Evolutionary conservation across 1,140 invertebrate species (phyloP).

Genomic region (Armadillidium nasatum): DNA sequence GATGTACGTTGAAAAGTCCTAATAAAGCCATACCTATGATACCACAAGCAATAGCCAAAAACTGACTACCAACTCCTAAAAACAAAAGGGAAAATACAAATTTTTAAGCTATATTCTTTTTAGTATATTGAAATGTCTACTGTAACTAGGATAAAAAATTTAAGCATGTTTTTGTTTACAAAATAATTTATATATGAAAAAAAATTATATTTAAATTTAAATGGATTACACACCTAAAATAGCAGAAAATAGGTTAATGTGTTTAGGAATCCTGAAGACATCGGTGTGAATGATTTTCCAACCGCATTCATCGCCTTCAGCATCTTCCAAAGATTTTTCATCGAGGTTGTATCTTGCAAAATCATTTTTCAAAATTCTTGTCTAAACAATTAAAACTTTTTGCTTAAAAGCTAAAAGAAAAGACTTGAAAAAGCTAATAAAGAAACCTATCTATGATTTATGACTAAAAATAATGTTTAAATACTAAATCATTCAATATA

Average conservation of each 20-base stretch:
- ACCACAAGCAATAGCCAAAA: constrained; percentile 53
- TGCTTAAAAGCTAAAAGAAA: not conserved
- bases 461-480: too few species aligned
- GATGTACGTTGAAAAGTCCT: constrained; percentile 56
- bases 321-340: constrained; percentile 51
- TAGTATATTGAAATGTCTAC: too few species aligned
- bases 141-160: not conserved
- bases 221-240: too few species aligned
- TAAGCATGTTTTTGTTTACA: not conserved
- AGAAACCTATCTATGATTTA: too few species aligned
- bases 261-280: constrained; percentile 55
- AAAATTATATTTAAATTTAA: too few species aligned
- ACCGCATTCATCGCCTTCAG: constrained; percentile 53
- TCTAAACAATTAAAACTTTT: constrained; percentile 47
- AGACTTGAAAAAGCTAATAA: too few species aligned
- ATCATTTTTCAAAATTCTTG: constrained; percentile 54
- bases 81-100: not conserved
- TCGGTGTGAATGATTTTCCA: constrained; percentile 59
- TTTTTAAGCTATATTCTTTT: too few species aligned
- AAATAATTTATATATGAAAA: too few species aligned
- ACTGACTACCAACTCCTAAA: constrained; percentile 55
- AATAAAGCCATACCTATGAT: constrained; percentile 55
- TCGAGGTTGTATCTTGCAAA: constrained; percentile 55
- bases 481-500: too few species aligned
- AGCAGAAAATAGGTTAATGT: constrained; percentile 54